Base-by-base conservation (phyloP, 2,888 invertebrate species). In the Homarus gammarus region DNA sequence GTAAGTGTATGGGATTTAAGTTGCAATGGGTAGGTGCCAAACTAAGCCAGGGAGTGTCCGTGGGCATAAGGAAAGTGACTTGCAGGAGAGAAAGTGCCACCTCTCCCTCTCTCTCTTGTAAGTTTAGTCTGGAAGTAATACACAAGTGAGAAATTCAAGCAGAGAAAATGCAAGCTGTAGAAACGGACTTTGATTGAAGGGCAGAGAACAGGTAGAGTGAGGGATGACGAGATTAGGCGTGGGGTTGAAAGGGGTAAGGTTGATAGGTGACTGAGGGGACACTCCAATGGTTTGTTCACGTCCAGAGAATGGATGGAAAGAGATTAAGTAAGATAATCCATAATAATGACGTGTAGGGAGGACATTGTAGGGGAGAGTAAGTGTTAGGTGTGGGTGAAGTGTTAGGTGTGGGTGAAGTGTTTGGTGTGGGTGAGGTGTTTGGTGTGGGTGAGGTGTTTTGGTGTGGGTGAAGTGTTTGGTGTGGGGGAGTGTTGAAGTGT, bases 191-290 rank as follows among this genome's bases (percentile, higher is more conserved):
- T 64, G 64, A 64, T 64, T 64, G 64, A 64, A 64, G 64, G 64
- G 64, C 64, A 64, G 64, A 64, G 64, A 27, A 64, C 64, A 64
- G 64, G 64, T 64, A 27, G 64, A 64, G 64, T 64, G 64, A 64
- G 64, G 64, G 64, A 64, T 64, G 64, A 64, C 6, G 27, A 64
- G 64, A 64, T 64, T 64, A 64, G 64, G 64, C 27, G 64, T 64
- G 64, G 64, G 64, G 64, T 27, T 64, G 64, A 64, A 64, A 64
- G 64, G 64, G 64, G 64, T 27, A 27, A 64, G 64, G 64, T 22
- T 64, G 64, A 64, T 64, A 64, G 64, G 64, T 64, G 64, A 64
- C 64, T n/a, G 64, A 64, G 64, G 64, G 64, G 64, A 64, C 31
- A 64, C 64, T 64, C 64, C 64, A 64, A 40, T 49, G 51, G 31